Conservation (phyloP, 2,797 vertebrate species). For the Balearica regulorum region DNA sequence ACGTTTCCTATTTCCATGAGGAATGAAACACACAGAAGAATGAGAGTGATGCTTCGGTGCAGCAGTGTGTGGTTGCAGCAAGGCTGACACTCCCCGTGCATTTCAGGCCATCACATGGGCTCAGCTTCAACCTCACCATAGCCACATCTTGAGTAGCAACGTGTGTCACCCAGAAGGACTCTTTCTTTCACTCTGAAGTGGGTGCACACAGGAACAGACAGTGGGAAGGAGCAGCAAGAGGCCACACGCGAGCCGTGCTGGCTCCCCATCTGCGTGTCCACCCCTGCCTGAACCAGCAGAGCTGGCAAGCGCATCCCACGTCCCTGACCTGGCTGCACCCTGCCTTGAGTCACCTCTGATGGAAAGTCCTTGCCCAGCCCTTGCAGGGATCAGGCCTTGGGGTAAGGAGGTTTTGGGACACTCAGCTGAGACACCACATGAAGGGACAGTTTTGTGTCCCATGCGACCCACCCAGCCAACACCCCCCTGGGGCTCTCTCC, state of each 20-base stretch:
- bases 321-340: neutral
- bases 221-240: neutral
- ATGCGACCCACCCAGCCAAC: neutral
- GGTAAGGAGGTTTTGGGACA: too few species aligned
- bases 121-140: neutral
- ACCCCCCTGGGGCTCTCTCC: neutral
- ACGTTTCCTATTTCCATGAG: rapidly evolving
- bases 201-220: neutral
- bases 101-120: neutral
- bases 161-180: neutral
- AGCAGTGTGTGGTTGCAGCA: too few species aligned
- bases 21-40: neutral
- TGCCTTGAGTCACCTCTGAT: neutral
- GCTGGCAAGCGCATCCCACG: rapidly evolving
- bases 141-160: rapidly evolving
- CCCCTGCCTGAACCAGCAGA: neutral
- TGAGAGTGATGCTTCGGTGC: too few species aligned
- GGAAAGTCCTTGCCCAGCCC: neutral
- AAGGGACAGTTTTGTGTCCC: too few species aligned
- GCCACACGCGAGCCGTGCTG: neutral
- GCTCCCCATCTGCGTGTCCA: neutral
- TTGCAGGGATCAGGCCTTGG: too few species aligned
- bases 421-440: too few species aligned
- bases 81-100: rapidly evolving
- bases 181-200: too few species aligned